A percentile compares a stretch with the other conserved stretches of the same genome.
Evolutionary conservation across 2,888 invertebrate species (phyloP).

Genomic region (Stenotaenia linearis): DNA sequence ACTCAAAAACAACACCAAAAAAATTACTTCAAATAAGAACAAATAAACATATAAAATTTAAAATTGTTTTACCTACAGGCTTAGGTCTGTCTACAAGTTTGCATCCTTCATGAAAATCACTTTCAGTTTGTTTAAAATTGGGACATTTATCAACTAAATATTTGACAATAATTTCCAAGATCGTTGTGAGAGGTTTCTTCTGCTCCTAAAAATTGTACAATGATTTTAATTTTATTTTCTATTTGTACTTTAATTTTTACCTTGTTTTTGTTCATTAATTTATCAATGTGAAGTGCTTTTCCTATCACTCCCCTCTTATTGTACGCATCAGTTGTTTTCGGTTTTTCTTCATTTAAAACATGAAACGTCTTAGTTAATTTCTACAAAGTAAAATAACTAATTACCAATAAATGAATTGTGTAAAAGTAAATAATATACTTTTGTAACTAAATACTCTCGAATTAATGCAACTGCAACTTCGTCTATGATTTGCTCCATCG

Average conservation of each 20-base stretch:
- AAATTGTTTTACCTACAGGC: not conserved
- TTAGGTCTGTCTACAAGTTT: not conserved
- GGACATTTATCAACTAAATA: slow-evolving; percentile 37
- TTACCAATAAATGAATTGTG: not conserved
- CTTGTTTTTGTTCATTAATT: not conserved
- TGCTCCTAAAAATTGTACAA: slow-evolving; percentile 39
- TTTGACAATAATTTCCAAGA: slow-evolving; percentile 45
- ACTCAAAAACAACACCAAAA: not conserved
- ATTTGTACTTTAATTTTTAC: not conserved
- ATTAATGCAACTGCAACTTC: not conserved
- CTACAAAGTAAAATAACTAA: not conserved
- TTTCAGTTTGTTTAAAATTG: not conserved
- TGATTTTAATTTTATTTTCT: not conserved
- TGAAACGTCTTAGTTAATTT: not conserved
- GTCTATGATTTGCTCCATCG: not conserved
- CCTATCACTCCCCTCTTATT: not conserved
- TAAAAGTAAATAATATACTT: not conserved
- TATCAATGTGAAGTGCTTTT: not conserved
- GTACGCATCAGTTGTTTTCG: not conserved
- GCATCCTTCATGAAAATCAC: not conserved
- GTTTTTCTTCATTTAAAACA: not conserved
- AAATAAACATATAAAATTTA: not conserved
- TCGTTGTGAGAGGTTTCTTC: slow-evolving; percentile 42
- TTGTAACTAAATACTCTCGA: not conserved
- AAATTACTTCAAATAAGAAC: not conserved